These are phyloP conservation scores for Conus canariensis DNA, from an alignment of 2,888 invertebrate species.

Conservation along the genomic window DNA sequence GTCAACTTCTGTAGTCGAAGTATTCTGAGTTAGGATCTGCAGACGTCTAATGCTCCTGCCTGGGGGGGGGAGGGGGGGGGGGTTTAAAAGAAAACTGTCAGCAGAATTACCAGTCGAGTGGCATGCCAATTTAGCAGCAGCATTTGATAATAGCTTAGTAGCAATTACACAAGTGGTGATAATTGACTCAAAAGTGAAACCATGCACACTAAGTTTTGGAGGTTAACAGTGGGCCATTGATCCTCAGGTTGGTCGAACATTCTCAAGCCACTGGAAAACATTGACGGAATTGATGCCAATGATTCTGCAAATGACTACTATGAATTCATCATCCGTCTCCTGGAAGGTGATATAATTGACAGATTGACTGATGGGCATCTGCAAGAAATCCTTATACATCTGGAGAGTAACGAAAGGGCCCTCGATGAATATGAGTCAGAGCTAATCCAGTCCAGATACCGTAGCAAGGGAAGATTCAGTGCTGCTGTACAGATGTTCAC, in stretches of 20 bases:
- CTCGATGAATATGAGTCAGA: background rate
- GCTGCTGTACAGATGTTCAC: slow-evolving; percentile 21
- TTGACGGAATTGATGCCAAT: background rate
- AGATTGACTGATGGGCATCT: slow-evolving; percentile 9
- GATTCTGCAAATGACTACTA: slow-evolving; percentile 5
- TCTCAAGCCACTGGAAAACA: background rate
- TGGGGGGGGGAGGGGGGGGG: too few relatives aligned
- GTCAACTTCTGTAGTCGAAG: too few relatives aligned
- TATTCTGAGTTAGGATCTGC: too few relatives aligned
- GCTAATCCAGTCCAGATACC: background rate
- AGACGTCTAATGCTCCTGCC: too few relatives aligned
- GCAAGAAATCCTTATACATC: background rate
- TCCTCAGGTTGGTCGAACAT: background rate
- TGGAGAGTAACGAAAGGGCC: background rate
- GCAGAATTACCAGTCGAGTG: too few relatives aligned
- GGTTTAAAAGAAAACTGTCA: too few relatives aligned
- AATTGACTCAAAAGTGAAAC: background rate
- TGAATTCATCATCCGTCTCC: slow-evolving; percentile 33
- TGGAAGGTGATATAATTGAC: slow-evolving; percentile 26
- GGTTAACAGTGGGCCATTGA: too few relatives aligned
- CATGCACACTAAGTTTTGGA: too few relatives aligned
- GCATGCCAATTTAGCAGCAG: too few relatives aligned
- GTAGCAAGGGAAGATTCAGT: background rate
- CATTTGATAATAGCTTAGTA: too few relatives aligned
- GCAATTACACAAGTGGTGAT: background rate